Conservation (phyloP, 2,888 invertebrate species). For the Panorpa germanica region DNA sequence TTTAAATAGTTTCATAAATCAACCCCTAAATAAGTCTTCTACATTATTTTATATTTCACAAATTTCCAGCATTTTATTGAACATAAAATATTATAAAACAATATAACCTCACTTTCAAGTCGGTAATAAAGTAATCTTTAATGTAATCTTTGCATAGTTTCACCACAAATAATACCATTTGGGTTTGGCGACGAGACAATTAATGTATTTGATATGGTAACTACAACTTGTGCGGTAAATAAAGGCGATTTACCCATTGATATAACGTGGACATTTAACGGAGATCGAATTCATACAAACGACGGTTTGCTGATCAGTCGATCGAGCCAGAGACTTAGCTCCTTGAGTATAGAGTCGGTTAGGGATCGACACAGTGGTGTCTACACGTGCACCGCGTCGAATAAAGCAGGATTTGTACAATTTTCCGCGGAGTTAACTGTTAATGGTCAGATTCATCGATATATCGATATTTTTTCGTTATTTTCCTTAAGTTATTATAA, state of each 20-base stretch:
- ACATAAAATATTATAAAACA: too few relatives aligned
- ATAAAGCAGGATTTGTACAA: conserved; percentile 45
- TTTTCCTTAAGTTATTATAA: too few relatives aligned
- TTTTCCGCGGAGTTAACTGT: conserved; percentile 50
- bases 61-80: too few relatives aligned
- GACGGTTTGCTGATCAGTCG: conserved; percentile 37
- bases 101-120: conserved; percentile 3
- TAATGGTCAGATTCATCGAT: conserved; percentile 58
- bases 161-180: conserved; percentile 61
- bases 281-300: conserved; percentile 29
- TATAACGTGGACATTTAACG: conserved; percentile 47
- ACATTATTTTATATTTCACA: too few relatives aligned
- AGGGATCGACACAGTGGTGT: conserved; percentile 51
- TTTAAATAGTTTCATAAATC: conserved; percentile 1
- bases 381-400: conserved; percentile 55
- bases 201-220: conserved; percentile 15
- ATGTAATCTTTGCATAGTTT: conserved; percentile 33
- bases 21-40: too few relatives aligned
- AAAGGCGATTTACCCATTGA: conserved; percentile 67
- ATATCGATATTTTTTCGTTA: too few relatives aligned
- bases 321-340: conserved; percentile 41
- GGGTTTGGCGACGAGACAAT: conserved; percentile 49
- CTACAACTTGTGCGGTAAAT: conserved; percentile 48
- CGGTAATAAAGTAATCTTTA: conserved; percentile 9
- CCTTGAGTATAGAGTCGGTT: conserved; percentile 48